Evolutionary conservation across 2,113 vertebrate species (phyloP), one percentile per base, ranked within the genome.

Genomic region (Oreotrochilus melanogaster): DNA sequence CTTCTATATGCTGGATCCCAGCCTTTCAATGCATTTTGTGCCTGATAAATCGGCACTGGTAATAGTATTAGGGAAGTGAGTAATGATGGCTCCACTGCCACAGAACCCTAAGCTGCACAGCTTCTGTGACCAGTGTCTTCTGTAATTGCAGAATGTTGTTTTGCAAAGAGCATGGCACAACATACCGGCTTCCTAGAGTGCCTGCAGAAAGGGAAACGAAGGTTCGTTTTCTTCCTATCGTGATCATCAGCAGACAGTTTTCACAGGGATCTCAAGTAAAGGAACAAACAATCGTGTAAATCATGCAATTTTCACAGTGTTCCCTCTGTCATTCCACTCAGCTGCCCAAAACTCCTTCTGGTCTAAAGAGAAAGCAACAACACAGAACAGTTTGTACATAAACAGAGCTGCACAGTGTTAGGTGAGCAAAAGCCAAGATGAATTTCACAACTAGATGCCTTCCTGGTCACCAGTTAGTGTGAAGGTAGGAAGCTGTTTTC

Each of bases 191-290:
- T 93, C 72, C 91, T 54, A n/a, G 45, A 15, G 45, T 72, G 61
- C 60, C 80, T 73, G 58, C 73, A 88, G 64, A 87, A 88, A 79
- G 83, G 62, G 89, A 92, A 97, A 90, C 24, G 54, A 82, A 92
- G 86, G 76, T 92, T 95, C 97, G 87, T 96, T 97, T 96, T 71
- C 51, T 65, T 91, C 30, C 60, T 82, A 45, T 53, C 53, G 37
- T 78, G 50, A 80, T 42, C 50, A 88, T 95, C 97, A 96, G 86
- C 95, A 95, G 96, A 80, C 66, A 96, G 82, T 94, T 97, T 96
- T 94, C 86, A 81, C 80, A 90, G 43, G 35, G 85, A 90, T 97
- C 85, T 81, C 12, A 6, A 76, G 85, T 69, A 83, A 95, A 90
- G 72, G 71, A 78, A 95, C 81, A 96, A 97, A 97, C 83, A 95